Conservation (phyloP, 2,888 invertebrate genomes). For the Subacronicta megacephala region DNA sequence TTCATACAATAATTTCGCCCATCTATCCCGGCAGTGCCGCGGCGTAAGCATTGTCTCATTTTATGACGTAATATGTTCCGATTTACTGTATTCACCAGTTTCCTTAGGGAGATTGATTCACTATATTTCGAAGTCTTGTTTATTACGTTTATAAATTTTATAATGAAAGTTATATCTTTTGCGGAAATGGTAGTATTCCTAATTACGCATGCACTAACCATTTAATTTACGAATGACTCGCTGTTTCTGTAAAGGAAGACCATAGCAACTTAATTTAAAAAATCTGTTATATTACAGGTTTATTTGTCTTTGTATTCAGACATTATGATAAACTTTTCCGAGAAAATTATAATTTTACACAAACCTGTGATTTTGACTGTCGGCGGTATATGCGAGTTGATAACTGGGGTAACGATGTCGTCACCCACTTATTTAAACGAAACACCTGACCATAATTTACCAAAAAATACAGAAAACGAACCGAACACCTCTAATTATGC, state of each 20-base stretch:
- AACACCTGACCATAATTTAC: conserved; percentile 18
- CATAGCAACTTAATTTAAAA: background rate
- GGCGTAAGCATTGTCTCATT: conserved; percentile 26
- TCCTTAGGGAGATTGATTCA: conserved; percentile 37
- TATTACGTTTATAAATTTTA: conserved; percentile 13
- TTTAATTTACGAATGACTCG: background rate
- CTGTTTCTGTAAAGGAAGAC: background rate
- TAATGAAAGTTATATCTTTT: conserved; percentile 15
- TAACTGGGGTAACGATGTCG: conserved; percentile 18
- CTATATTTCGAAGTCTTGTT: conserved; percentile 13
- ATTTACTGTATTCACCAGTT: conserved; percentile 20
- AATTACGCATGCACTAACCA: background rate
- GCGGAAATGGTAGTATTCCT: background rate
- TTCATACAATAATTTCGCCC: conserved; percentile 16
- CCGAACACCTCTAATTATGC: conserved; percentile 32
- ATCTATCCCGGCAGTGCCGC: conserved; percentile 13
- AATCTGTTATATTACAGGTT: background rate
- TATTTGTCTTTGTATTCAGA: conserved; percentile 12
- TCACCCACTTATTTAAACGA: conserved; percentile 37
- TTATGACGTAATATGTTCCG: conserved; percentile 33
- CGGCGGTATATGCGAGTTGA: conserved; percentile 5
- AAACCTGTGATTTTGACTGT: conserved; percentile 18
- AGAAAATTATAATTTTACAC: conserved; percentile 16
- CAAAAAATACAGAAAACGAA: conserved; percentile 23
- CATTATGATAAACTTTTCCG: conserved; percentile 22